phyloP scores from a whole-genome alignment of 2,888 invertebrate genomes.

The Cenopis cana region DNA sequence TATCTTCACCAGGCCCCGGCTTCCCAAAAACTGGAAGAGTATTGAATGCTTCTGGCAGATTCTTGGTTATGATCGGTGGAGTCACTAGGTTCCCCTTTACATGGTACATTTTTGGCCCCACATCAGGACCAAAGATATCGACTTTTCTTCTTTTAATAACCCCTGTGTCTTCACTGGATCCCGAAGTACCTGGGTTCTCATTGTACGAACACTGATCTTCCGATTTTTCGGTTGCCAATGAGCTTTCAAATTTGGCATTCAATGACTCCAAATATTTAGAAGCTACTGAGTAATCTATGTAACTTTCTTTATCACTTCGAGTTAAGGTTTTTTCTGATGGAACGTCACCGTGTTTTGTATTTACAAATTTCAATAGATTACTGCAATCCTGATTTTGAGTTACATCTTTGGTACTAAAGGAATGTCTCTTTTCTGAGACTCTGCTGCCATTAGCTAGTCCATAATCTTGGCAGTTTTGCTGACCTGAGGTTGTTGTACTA shows the following conservation, averaged over 20 bases:
- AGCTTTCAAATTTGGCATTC: neutral
- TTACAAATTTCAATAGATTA: neutral
- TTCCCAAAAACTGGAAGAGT: slow-evolving; percentile 66
- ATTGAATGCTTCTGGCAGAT: slow-evolving; percentile 63
- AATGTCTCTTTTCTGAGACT: neutral
- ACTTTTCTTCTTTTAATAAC: slow-evolving; percentile 47
- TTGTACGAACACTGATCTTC: neutral
- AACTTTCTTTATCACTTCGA: neutral
- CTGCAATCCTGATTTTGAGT: neutral
- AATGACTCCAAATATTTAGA: neutral
- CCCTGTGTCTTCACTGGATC: neutral
- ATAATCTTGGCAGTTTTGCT: neutral
- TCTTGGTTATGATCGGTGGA: slow-evolving; percentile 61
- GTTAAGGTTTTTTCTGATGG: neutral
- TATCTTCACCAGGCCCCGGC: slow-evolving; percentile 52
- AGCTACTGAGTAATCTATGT: neutral
- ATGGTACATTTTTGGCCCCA: slow-evolving; percentile 62
- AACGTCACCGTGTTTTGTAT: neutral
- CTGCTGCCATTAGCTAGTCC: neutral
- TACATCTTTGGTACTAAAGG: neutral
- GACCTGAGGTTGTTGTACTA: neutral
- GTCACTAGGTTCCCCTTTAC: slow-evolving; percentile 62
- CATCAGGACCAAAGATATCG: slow-evolving; percentile 57
- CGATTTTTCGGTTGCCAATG: neutral
- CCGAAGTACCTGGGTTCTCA: slow-evolving; percentile 7